Evolutionary conservation across 2,797 vertebrate species (phyloP).

Genomic region (Danio choprae): DNA sequence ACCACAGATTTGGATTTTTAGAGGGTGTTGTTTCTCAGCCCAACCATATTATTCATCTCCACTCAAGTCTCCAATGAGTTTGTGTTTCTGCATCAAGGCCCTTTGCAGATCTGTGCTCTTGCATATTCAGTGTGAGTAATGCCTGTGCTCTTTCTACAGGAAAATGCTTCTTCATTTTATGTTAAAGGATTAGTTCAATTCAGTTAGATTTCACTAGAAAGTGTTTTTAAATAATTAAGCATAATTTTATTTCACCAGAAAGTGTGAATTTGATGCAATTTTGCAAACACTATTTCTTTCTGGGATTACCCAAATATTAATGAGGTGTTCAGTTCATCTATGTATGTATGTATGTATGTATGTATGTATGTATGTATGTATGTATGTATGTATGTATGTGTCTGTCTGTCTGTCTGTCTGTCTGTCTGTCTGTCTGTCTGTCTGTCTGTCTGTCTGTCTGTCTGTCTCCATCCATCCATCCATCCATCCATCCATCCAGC

Average conservation of each 20-base stretch:
- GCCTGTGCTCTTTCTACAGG: neutral
- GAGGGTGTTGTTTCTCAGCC: constrained; percentile 48
- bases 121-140: neutral
- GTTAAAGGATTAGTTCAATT: too few relatives aligned
- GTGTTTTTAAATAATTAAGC: neutral
- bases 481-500: neutral
- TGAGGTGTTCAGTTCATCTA: neutral
- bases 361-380: neutral
- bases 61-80: constrained; percentile 44
- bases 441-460: accelerated
- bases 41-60: constrained; percentile 50
- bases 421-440: neutral
- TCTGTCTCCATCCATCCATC: accelerated
- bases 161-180: neutral
- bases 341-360: neutral
- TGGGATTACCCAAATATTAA: too few relatives aligned
- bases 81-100: constrained; percentile 44
- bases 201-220: neutral
- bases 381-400: accelerated
- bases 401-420: neutral
- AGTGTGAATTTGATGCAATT: too few relatives aligned
- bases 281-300: too few relatives aligned
- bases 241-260: neutral
- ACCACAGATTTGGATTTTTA: constrained; percentile 56
- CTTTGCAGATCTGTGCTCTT: constrained; percentile 36